These are phyloP conservation scores for Neodiprion pinetum DNA, from an alignment of 1,140 invertebrate species.

Conservation along the genomic window DNA sequence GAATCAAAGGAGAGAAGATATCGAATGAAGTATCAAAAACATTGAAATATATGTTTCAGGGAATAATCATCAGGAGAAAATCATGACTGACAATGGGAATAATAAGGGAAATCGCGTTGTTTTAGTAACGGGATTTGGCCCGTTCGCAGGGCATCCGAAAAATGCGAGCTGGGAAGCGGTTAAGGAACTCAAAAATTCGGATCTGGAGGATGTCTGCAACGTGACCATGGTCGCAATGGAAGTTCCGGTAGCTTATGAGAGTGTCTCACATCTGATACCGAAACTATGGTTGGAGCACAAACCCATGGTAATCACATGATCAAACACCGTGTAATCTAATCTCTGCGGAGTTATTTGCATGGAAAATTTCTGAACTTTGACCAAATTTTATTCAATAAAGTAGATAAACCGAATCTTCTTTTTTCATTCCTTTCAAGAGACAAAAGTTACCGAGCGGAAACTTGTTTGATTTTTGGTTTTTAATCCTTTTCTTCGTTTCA, in stretches of 20 bases:
- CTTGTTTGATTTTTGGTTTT: too few species aligned
- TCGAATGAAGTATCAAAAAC: too few species aligned
- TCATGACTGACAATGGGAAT: neutral
- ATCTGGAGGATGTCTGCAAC: slow-evolving; percentile 51
- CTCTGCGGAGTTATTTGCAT: slow-evolving; percentile 8
- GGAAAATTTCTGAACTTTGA: slow-evolving; percentile 4
- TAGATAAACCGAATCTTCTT: too few species aligned
- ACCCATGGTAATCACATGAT: slow-evolving; percentile 65
- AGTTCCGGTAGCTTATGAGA: slow-evolving; percentile 73
- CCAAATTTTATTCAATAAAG: too few species aligned
- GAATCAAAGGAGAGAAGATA: too few species aligned
- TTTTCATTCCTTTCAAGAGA: too few species aligned
- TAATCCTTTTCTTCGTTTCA: too few species aligned
- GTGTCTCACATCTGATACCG: slow-evolving; percentile 67
- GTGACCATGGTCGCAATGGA: slow-evolving; percentile 67
- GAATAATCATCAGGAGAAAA: too few species aligned
- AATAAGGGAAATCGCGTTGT: slow-evolving; percentile 27
- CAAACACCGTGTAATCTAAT: slow-evolving; percentile 2
- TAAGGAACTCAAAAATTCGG: slow-evolving; percentile 60
- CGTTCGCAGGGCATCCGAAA: slow-evolving; percentile 70
- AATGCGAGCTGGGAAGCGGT: slow-evolving; percentile 84
- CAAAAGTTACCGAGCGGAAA: too few species aligned
- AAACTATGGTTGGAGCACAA: slow-evolving; percentile 70
- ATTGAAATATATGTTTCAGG: too few species aligned
- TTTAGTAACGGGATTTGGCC: slow-evolving; percentile 78